Base-by-base conservation (phyloP, 2,797 vertebrate species). In the Falco berigora region DNA sequence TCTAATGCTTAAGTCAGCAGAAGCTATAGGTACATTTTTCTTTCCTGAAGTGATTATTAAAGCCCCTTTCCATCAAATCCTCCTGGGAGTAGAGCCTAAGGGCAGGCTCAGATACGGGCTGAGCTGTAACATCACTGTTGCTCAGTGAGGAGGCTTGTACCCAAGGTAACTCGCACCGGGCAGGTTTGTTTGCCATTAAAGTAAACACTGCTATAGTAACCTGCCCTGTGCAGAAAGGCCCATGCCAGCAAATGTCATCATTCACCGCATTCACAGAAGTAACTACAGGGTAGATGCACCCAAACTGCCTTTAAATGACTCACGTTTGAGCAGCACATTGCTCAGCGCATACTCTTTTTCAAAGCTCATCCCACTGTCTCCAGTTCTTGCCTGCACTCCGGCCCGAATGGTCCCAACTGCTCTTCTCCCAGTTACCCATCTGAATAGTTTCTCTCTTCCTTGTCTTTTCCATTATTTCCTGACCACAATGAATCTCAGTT, bases 121-220 rank as follows among this genome's bases (percentile, higher is more conserved):
- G 82, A 91, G 50, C 78, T 83, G 49, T 87, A 76, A 84, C 68
- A 79, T 44, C 4, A 0, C 47, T 58, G 72, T 66, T 96, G 40
- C 75, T 94, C 82, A 77, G 55, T 8, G 8, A 76, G 62, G 86
- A 96, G 88, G 62, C 38, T 78, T 49, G 87, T 97, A 90, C 92
- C 92, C 92, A 94, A 42, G 97, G 96, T 92, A 96, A 96, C 95
- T 91, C 0, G 0, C 42, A 12, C 84, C 49, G 67, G 47, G 25
- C 50, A 85, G 19, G 75, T 96, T 96, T 97, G 94, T 96, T 96
- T 96, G 80, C 55, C 62, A 22, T 86, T 24, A 87, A 93, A 90
- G 94, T 77, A 97, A 97, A 96, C 93, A 97, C 47, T 93, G 52
- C 95, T 95, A 95, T 95, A 97, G 96, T 95, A 97, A 97, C 97